Evolutionary conservation across 2,888 invertebrate genomes (phyloP).

Genomic region (Leptopterna dolabrata): DNA sequence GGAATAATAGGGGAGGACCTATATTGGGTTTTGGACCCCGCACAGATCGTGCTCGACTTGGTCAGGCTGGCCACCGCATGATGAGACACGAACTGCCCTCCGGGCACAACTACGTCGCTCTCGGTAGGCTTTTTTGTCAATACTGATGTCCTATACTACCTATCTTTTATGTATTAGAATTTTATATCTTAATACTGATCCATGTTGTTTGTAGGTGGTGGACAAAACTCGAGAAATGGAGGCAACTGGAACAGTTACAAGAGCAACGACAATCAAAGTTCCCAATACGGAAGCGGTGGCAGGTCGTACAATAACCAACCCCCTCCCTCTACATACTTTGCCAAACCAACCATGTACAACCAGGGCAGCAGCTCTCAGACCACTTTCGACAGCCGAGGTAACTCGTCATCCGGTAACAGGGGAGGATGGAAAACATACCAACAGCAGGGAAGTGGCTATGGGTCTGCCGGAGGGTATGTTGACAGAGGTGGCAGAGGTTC

Average conservation of each 20-base stretch:
- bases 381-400: conserved; percentile 28
- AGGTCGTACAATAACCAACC: conserved; percentile 33
- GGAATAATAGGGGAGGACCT: conserved; percentile 72
- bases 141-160: too few species aligned
- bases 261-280: not conserved
- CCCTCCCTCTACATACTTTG: conserved; percentile 11
- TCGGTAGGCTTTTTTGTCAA: not conserved
- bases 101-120: conserved; percentile 33
- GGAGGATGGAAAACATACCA: not conserved
- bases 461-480: not conserved
- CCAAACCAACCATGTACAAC: conserved; percentile 12
- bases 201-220: not conserved
- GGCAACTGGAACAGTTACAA: conserved; percentile 7
- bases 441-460: not conserved
- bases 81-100: conserved; percentile 49
- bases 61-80: conserved; percentile 76
- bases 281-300: not conserved
- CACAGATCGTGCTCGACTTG: conserved; percentile 75
- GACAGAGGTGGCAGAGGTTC: not conserved
- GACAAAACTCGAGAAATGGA: not conserved
- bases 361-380: not conserved
- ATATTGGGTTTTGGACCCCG: conserved; percentile 78
- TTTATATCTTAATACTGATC: too few species aligned
- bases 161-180: too few species aligned
- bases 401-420: not conserved